Evolutionary conservation across 30 jellyfish, hydroid and myxozoan species (phyloP).

Genomic region (Mastigias papua): DNA sequence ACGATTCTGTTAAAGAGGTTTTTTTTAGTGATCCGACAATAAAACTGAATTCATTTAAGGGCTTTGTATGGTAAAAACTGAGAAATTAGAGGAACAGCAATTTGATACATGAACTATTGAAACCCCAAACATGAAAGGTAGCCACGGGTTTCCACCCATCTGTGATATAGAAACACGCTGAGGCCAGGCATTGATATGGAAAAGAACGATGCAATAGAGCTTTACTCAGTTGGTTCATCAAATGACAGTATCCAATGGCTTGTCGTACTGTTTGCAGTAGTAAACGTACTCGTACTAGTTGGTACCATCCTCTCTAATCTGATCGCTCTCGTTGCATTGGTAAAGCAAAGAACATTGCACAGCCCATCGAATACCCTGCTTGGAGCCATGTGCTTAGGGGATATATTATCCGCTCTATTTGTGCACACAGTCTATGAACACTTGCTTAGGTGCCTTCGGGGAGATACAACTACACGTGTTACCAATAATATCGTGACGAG

Average conservation of each 20-base stretch:
- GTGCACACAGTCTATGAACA: constrained; percentile 16
- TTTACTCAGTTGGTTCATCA: neutral
- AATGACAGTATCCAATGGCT: neutral
- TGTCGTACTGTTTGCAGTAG: neutral
- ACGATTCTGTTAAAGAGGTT: too few species aligned
- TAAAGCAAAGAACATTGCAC: constrained; percentile 11
- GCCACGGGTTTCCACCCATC: too few species aligned
- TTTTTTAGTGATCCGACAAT: too few species aligned
- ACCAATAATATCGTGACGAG: neutral
- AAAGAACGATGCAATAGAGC: neutral
- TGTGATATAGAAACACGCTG: too few species aligned
- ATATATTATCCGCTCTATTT: neutral
- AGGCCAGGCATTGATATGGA: neutral
- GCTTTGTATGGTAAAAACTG: too few species aligned
- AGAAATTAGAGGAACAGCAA: too few species aligned
- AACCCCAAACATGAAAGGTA: too few species aligned
- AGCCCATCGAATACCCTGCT: constrained; percentile 10
- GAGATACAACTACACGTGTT: neutral
- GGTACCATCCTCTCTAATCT: neutral
- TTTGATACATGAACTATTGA: too few species aligned
- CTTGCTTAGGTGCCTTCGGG: neutral
- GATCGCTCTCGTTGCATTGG: neutral
- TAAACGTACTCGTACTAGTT: neutral
- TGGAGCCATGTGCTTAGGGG: constrained; percentile 12
- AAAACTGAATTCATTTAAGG: too few species aligned